These are phyloP conservation scores for Lamellibrachia satsuma DNA, from an alignment of 2,888 invertebrate species.

Conservation along the genomic window DNA sequence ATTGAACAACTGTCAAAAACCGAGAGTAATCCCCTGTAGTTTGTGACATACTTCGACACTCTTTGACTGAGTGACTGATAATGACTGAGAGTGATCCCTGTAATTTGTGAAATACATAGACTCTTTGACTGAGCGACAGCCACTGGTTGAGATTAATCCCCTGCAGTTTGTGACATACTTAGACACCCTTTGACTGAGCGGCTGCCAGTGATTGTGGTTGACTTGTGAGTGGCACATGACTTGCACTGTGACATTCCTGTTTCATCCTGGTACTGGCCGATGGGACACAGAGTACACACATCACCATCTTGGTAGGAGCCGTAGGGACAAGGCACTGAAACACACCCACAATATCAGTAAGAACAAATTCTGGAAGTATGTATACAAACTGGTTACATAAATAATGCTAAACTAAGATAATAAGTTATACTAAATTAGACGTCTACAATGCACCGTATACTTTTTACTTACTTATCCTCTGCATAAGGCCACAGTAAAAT, in stretches of 20 bases:
- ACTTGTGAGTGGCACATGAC: not conserved
- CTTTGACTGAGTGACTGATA: not conserved
- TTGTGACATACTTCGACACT: not conserved
- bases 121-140: too few species aligned
- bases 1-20: too few species aligned
- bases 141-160: not conserved
- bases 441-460: too few species aligned
- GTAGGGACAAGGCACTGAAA: not conserved
- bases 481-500: too few species aligned
- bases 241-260: not conserved
- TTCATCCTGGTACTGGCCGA: not conserved
- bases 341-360: not conserved
- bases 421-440: too few species aligned
- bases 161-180: not conserved
- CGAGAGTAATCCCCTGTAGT: not conserved
- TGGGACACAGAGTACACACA: not conserved
- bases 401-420: not conserved
- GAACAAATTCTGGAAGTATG: not conserved
- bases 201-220: not conserved
- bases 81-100: too few species aligned
- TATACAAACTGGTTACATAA: too few species aligned
- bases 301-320: conserved; percentile 4
- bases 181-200: not conserved
- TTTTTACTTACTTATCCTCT: too few species aligned
- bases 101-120: too few species aligned